Conservation (phyloP, 2,888 invertebrate genomes). For the Ommatoiulus sabulosus region DNA sequence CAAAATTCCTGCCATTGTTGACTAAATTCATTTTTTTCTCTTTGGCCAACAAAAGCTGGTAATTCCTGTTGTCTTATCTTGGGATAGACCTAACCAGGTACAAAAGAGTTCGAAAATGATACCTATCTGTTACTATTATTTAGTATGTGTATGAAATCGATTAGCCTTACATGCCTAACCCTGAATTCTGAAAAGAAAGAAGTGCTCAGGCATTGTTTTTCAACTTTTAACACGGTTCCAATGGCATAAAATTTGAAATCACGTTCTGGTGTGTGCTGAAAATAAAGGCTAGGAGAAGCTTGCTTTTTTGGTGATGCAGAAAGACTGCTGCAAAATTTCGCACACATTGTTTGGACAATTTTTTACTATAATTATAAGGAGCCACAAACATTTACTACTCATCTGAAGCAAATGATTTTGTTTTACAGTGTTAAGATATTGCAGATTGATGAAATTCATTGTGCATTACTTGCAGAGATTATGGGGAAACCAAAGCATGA, state of each 20-base stretch:
- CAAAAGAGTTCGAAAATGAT: conserved; percentile 29
- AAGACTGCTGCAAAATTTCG: no score
- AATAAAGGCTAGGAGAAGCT: no score
- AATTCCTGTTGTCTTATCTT: conserved; percentile 27
- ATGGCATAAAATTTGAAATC: conserved; percentile 6
- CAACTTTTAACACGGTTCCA: neutral
- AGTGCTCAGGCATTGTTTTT: neutral
- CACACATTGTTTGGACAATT: no score
- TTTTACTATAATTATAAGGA: no score
- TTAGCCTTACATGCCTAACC: conserved; percentile 33
- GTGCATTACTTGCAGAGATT: neutral
- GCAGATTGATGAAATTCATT: no score
- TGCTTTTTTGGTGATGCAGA: no score
- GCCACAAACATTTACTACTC: no score
- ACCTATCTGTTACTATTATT: conserved; percentile 47
- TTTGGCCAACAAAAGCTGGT: neutral
- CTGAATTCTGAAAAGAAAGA: neutral
- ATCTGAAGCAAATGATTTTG: no score
- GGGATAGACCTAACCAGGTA: neutral
- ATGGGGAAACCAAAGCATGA: neutral
- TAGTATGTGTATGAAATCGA: conserved; percentile 26
- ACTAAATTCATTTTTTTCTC: neutral
- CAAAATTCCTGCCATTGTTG: conserved; percentile 32
- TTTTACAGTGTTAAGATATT: no score
- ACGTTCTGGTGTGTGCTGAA: neutral